A percentile compares a stretch with the other conserved stretches of the same genome.
Evolutionary conservation across 2,797 vertebrate genomes (phyloP).

Genomic region (Darevskia mixta): DNA sequence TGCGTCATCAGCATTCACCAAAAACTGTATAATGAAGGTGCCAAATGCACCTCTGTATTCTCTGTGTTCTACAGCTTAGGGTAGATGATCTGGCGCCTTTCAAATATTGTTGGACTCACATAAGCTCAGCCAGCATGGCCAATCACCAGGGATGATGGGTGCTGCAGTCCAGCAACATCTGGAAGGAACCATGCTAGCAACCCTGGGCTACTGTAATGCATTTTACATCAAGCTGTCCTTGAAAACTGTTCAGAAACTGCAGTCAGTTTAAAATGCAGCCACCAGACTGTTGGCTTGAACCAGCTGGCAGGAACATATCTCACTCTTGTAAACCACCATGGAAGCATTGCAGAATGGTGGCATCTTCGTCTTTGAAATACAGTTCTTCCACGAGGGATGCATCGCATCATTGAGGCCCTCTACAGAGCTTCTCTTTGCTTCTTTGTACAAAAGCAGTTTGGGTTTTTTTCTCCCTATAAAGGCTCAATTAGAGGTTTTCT

Average conservation of each 20-base stretch:
- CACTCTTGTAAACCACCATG: background rate
- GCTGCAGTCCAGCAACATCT: too few species aligned
- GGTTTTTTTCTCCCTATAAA: background rate
- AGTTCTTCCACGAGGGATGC: conserved; percentile 51
- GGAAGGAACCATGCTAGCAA: too few species aligned
- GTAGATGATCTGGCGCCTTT: too few species aligned
- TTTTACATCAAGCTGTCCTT: too few species aligned
- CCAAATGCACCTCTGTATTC: too few species aligned
- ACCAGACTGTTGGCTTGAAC: background rate
- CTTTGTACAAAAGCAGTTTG: conserved; percentile 33
- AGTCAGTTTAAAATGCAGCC: background rate
- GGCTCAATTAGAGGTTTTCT: conserved; percentile 43
- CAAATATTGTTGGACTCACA: too few species aligned
- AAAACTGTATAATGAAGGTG: too few species aligned
- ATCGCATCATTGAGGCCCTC: conserved; percentile 20
- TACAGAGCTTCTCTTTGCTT: conserved; percentile 30
- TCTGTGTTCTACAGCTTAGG: too few species aligned
- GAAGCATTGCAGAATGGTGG: background rate
- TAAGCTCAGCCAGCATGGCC: too few species aligned
- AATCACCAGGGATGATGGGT: too few species aligned
- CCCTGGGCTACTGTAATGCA: too few species aligned
- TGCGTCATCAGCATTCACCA: too few species aligned
- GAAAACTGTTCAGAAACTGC: background rate
- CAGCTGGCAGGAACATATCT: background rate
- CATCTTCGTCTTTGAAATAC: conserved; percentile 1